phyloP scores from a whole-genome alignment of 2,113 vertebrate genomes.

The Oreochromis niloticus region DNA sequence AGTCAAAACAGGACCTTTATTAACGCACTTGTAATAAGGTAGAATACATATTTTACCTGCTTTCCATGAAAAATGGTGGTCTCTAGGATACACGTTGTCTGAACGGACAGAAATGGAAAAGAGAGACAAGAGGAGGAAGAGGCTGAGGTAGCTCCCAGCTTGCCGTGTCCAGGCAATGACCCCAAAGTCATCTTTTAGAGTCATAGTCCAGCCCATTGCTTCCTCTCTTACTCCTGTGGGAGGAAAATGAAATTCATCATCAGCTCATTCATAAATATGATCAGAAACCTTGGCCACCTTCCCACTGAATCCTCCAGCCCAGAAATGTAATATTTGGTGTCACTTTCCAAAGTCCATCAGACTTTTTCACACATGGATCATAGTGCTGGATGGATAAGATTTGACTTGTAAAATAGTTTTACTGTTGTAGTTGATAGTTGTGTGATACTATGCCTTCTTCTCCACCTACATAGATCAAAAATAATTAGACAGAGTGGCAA shows the following conservation, averaged over 20 bases:
- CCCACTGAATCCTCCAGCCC: background rate
- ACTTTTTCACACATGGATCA: background rate
- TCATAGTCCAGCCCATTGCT: conserved; percentile 88
- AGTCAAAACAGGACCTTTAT: background rate
- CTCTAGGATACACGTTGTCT: conserved; percentile 77
- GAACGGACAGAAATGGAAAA: conserved; percentile 72
- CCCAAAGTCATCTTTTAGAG: conserved; percentile 78
- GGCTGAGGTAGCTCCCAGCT: conserved; percentile 69
- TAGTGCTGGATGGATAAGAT: background rate
- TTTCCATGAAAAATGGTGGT: conserved; percentile 89
- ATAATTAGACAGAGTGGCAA: conserved; percentile 29
- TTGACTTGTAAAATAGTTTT: background rate
- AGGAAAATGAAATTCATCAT: conserved; percentile 30
- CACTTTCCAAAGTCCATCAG: background rate
- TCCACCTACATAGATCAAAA: conserved; percentile 1
- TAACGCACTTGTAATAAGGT: background rate
- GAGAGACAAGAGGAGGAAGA: conserved; percentile 75
- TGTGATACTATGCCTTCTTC: background rate
- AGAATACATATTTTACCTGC: conserved; percentile 76
- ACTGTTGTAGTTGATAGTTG: background rate
- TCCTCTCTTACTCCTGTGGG: conserved; percentile 78
- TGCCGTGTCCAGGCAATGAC: conserved; percentile 73
- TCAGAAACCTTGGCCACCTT: background rate
- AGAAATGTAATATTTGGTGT: conserved; percentile 8
- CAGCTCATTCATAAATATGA: background rate